Evolutionary conservation across 2,113 vertebrate genomes (phyloP).

Genomic region (Collichthys lucidus): DNA sequence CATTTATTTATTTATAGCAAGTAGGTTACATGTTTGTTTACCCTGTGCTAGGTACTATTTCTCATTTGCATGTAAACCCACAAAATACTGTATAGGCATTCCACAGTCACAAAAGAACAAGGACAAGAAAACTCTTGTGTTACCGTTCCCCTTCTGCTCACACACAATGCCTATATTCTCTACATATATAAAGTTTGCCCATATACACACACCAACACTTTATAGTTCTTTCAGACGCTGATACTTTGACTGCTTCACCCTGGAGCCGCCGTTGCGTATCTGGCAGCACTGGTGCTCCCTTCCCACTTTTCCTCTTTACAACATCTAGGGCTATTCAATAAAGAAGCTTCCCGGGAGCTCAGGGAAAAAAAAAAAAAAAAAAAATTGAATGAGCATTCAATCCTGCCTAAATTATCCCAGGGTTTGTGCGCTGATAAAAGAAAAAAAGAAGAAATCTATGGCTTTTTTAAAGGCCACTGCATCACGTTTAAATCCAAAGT

Average conservation of each 20-base stretch:
- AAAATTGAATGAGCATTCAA: slow-evolving; percentile 71
- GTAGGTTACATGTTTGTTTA: too few species aligned
- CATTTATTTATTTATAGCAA: too few species aligned
- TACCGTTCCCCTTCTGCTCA: background rate
- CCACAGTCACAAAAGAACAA: background rate
- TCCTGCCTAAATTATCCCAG: slow-evolving; percentile 73
- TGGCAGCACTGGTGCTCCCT: slow-evolving; percentile 67
- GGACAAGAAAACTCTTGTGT: background rate
- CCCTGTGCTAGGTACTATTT: too few species aligned
- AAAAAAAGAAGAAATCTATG: slow-evolving; percentile 46
- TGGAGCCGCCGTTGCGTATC: slow-evolving; percentile 59
- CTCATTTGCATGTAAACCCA: background rate
- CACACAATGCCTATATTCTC: background rate
- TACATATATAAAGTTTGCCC: slow-evolving; percentile 1
- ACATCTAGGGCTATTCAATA: slow-evolving; percentile 75
- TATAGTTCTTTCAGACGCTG: slow-evolving; percentile 24
- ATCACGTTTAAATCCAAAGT: slow-evolving; percentile 45
- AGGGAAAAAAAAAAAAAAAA: slow-evolving; percentile 64
- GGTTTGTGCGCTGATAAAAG: slow-evolving; percentile 66
- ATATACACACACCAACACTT: background rate
- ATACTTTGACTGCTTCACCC: slow-evolving; percentile 54
- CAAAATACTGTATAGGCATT: background rate
- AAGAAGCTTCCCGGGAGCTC: slow-evolving; percentile 73
- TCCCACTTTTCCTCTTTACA: slow-evolving; percentile 73
- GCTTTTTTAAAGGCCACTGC: slow-evolving; percentile 71